Base-by-base conservation (phyloP, 2,888 invertebrate species). In the Chymomyza fuscimana region DNA sequence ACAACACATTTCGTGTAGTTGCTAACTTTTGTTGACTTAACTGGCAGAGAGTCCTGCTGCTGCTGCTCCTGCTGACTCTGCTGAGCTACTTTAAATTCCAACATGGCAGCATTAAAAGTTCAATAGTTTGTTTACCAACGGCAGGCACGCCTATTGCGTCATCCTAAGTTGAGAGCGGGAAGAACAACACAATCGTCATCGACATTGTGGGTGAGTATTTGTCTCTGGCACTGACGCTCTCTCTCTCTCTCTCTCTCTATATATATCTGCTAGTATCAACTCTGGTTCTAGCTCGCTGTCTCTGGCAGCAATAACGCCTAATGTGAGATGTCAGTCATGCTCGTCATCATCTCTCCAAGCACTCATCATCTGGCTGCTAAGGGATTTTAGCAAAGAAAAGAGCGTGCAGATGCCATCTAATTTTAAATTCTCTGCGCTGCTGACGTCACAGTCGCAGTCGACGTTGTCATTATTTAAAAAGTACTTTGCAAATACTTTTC, bases 401-500 rank as follows among this genome's bases (percentile, higher is more conserved):
- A 22, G 54, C 16, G 16, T 60, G 19, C 63, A 32, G 63, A 29
- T 59, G 72, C 64, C 72, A 73, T 70, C 73, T 81, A 73, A 77
- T 82, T 81, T 85, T 76, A 77, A 75, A 82, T 74, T 77, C 46
- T 32, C 32, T 19, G 19, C 62, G 40, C 9, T 12, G n/a, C 61
- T 59, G 65, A 61, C 16, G 40, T 4, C 7, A 12, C 16, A 4
- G n/a, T 61, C 50, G 62, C 25, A 51, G 63, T 58, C 65, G 63
- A 52, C 71, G 63, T 71, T 77, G 79, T 80, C 74, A 74, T 83
- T 88, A 85, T 81, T 81, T 78, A 77, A 82, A 85, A 85, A 82
- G 81, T 75, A 78, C 87, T 86, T 80, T 77, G 83, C 77, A 86
- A 87, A 86, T 87, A 80, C 77, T 88, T 85, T 77, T 74, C 73